A percentile compares a stretch with the other conserved stretches of the same genome.
Evolutionary conservation across 1,140 invertebrate genomes (phyloP).

Genomic region (Cydia pomonella): DNA sequence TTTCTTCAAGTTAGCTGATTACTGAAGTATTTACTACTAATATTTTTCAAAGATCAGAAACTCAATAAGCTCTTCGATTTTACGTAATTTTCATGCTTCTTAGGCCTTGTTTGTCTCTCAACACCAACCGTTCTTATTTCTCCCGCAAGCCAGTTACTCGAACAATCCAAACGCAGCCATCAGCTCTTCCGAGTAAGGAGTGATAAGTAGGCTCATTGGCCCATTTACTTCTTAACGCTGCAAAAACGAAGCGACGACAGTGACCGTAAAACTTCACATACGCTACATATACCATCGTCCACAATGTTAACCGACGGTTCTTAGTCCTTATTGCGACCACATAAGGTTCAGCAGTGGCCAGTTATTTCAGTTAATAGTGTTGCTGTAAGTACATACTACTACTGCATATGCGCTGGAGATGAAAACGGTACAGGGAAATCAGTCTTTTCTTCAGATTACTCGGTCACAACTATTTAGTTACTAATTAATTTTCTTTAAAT

Average conservation of each 20-base stretch:
- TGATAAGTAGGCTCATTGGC: conserved; percentile 28
- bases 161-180: conserved; percentile 10
- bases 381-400: background rate
- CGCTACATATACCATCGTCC: background rate
- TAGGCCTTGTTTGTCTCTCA: too few relatives aligned
- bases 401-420: background rate
- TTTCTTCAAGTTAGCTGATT: too few relatives aligned
- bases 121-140: background rate
- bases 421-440: background rate
- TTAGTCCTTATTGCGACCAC: too few relatives aligned
- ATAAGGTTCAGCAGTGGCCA: too few relatives aligned
- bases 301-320: too few relatives aligned
- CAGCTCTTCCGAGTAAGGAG: conserved; percentile 29
- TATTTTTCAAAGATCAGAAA: too few relatives aligned
- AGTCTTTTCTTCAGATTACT: background rate
- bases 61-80: too few relatives aligned
- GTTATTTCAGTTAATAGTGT: too few relatives aligned
- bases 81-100: too few relatives aligned
- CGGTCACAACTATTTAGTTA: background rate
- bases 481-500: too few relatives aligned
- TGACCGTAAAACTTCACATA: conserved; percentile 32
- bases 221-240: conserved; percentile 32
- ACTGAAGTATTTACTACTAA: too few relatives aligned
- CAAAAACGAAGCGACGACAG: conserved; percentile 34
- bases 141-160: conserved; percentile 8